Percentiles rank a stretch among this genome's conserved stretches.
Evolutionary conservation across 2,888 invertebrate genomes (phyloP).

Genomic region (Erebia aethiops): DNA sequence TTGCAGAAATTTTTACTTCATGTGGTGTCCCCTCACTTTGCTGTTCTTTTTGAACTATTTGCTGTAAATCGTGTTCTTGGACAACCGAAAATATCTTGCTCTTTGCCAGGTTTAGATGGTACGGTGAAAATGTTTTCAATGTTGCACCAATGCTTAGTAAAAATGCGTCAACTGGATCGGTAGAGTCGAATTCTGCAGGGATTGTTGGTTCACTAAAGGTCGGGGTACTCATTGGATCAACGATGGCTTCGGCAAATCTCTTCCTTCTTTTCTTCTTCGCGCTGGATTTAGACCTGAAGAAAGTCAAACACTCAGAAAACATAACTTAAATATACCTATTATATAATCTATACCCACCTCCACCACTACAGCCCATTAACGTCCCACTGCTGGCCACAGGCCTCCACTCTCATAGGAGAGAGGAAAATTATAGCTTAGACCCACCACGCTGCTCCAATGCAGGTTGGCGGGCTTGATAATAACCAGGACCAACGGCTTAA

Average conservation of each 20-base stretch:
- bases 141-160: slow-evolving; percentile 71
- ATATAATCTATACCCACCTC: no score
- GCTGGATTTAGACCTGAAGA: slow-evolving; percentile 41
- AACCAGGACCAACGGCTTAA: no score
- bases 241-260: slow-evolving; percentile 43
- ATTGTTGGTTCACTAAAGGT: slow-evolving; percentile 46
- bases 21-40: slow-evolving; percentile 42
- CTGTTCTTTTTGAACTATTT: slow-evolving; percentile 65
- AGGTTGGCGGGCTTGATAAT: no score
- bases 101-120: slow-evolving; percentile 74
- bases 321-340: background rate
- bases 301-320: background rate
- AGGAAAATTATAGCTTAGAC: no score
- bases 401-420: no score
- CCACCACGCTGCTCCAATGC: no score
- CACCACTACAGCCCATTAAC: no score
- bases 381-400: no score
- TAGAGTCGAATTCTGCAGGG: slow-evolving; percentile 56
- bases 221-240: slow-evolving; percentile 45
- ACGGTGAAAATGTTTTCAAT: slow-evolving; percentile 69
- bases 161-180: slow-evolving; percentile 73
- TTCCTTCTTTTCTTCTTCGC: slow-evolving; percentile 47
- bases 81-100: slow-evolving; percentile 75
- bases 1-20: slow-evolving; percentile 53
- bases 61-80: slow-evolving; percentile 75